Conservation (phyloP, 2,797 vertebrate genomes). For the Poecilia picta region DNA sequence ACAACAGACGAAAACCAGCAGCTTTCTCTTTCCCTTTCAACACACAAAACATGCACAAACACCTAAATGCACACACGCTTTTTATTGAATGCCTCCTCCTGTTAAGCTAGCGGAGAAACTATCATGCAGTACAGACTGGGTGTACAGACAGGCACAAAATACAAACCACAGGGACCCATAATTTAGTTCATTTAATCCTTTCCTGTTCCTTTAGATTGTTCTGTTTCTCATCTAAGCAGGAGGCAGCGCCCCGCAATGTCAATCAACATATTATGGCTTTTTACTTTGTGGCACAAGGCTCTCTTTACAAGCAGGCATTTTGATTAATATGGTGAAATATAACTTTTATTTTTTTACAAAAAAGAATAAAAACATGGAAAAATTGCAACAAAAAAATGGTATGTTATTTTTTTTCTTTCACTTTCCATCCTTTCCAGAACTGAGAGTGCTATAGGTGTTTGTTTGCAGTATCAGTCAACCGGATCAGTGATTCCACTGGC, state of each 20-base stretch:
- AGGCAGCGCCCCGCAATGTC: neutral
- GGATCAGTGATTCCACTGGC: neutral
- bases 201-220: neutral
- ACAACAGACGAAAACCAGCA: conserved; percentile 33
- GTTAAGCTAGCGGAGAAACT: conserved; percentile 14
- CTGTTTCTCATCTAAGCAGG: neutral
- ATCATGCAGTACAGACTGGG: conserved; percentile 4
- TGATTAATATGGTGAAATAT: neutral
- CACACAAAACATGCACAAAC: neutral
- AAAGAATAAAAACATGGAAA: neutral
- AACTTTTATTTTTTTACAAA: neutral
- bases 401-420: neutral
- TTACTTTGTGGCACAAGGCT: neutral
- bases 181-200: conserved; percentile 15
- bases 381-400: neutral
- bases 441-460: neutral
- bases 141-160: conserved; percentile 17
- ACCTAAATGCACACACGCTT: conserved; percentile 9
- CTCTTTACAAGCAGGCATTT: conserved; percentile 1
- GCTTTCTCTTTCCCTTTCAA: conserved; percentile 3
- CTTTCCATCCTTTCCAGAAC: neutral
- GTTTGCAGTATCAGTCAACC: neutral
- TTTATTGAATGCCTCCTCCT: conserved; percentile 9
- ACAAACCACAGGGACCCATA: conserved; percentile 1
- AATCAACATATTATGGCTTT: neutral